Evolutionary conservation across 2,113 vertebrate species (phyloP).

Genomic region (Pygathrix nemaeus): DNA sequence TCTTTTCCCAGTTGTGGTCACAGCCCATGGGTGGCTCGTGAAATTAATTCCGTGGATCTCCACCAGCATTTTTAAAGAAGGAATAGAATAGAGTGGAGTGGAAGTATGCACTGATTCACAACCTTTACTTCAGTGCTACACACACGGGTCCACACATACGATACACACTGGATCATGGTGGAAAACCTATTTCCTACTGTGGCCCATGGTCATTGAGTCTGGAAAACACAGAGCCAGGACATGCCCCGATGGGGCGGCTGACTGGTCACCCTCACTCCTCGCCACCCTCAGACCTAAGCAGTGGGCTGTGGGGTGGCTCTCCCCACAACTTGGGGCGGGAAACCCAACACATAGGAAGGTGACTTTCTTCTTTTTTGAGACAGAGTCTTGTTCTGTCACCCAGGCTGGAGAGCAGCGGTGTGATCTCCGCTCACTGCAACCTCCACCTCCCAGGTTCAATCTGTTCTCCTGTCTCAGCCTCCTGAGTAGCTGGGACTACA

Average conservation of each 20-base stretch:
- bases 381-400: background rate
- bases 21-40: background rate
- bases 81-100: background rate
- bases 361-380: background rate
- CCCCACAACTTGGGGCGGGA: background rate
- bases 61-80: background rate
- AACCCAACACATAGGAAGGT: background rate
- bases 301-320: background rate
- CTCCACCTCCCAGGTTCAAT: background rate
- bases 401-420: background rate
- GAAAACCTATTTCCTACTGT: no score
- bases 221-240: background rate
- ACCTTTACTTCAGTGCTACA: background rate
- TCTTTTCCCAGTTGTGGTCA: background rate
- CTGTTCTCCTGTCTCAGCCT: background rate
- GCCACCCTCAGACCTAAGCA: background rate
- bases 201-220: background rate
- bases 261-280: background rate
- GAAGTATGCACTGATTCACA: accelerated
- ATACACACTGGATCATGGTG: accelerated
- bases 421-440: background rate
- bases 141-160: accelerated
- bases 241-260: accelerated
- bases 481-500: background rate
- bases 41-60: background rate